Evolutionary conservation across 2,888 invertebrate genomes (phyloP).

Genomic region (Cryptocheilus praepositus): DNA sequence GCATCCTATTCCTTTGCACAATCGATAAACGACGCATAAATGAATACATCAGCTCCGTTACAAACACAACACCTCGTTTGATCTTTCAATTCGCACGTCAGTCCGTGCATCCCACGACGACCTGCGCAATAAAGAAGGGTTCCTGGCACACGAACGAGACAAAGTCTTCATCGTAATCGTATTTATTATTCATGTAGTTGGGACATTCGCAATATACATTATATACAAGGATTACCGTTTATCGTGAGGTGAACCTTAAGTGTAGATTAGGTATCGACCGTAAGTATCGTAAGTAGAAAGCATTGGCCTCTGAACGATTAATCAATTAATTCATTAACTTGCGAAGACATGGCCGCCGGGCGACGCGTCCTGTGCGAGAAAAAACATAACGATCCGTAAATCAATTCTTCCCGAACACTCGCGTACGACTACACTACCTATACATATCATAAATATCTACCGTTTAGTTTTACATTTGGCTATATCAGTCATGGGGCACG

Average conservation of each 20-base stretch:
- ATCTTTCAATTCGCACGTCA: too few species aligned
- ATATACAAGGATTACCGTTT: constrained; percentile 46
- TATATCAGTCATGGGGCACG: constrained; percentile 63
- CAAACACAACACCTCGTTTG: too few species aligned
- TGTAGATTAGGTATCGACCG: constrained; percentile 17
- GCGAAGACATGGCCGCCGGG: too few species aligned
- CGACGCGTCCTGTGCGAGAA: too few species aligned
- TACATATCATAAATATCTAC: constrained; percentile 46
- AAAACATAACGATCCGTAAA: background rate
- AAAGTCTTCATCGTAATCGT: too few species aligned
- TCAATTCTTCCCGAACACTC: background rate
- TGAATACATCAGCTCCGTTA: too few species aligned
- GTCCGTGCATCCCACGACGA: too few species aligned
- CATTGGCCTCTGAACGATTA: too few species aligned
- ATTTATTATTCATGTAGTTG: background rate
- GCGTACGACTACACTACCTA: constrained; percentile 16
- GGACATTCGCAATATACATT: constrained; percentile 55
- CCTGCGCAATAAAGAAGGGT: too few species aligned
- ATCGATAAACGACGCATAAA: too few species aligned
- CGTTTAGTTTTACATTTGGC: constrained; percentile 64
- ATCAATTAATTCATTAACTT: background rate
- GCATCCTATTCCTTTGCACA: too few species aligned
- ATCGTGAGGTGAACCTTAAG: constrained; percentile 25
- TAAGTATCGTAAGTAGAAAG: constrained; percentile 39
- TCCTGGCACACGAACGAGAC: too few species aligned